A percentile compares a stretch with the other conserved stretches of the same genome.
Conservation (phyloP, 2,113 vertebrate genomes). For the Tretioscincus oriximinensis region DNA sequence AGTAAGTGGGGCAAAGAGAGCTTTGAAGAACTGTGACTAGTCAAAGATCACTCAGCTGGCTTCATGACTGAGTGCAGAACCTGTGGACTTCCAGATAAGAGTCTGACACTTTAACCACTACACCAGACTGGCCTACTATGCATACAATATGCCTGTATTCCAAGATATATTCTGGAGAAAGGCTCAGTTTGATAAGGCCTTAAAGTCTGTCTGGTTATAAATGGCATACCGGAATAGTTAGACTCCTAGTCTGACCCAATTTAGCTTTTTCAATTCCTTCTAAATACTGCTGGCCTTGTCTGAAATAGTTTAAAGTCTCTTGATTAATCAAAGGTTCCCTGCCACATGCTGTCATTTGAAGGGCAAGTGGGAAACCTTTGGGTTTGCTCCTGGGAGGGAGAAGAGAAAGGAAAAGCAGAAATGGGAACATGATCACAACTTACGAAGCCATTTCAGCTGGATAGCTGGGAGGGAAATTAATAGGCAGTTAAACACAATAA, state of each 20-base stretch:
- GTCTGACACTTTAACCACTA: too few species aligned
- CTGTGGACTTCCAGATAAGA: too few species aligned
- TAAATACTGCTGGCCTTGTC: neutral
- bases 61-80: too few species aligned
- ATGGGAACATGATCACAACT: neutral
- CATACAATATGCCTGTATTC: too few species aligned
- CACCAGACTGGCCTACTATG: too few species aligned
- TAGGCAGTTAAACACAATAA: slow-evolving; percentile 23
- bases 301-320: neutral
- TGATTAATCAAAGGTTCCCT: neutral
- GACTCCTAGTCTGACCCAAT: neutral
- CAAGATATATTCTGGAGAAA: too few species aligned
- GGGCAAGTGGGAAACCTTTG: neutral
- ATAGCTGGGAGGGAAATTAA: slow-evolving; percentile 37
- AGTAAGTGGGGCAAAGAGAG: too few species aligned
- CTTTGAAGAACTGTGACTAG: too few species aligned
- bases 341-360: neutral
- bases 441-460: neutral
- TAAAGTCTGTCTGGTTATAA: neutral
- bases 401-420: neutral
- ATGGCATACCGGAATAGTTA: neutral
- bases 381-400: neutral
- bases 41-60: too few species aligned
- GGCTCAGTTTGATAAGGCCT: neutral
- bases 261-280: neutral